phyloP scores from a whole-genome alignment of 2,888 invertebrate species.

The Ligdia adustata region DNA sequence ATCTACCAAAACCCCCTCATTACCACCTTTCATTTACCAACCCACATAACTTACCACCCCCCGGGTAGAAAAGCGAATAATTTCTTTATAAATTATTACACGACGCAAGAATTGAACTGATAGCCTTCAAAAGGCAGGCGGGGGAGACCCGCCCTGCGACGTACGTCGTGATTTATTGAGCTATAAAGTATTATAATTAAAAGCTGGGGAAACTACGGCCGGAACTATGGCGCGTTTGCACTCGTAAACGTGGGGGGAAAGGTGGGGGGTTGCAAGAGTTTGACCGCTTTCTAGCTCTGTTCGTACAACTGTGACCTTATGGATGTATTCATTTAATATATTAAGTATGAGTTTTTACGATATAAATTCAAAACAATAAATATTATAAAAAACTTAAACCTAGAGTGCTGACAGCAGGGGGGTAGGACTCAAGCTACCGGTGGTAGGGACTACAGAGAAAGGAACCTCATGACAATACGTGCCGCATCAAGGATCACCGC shows the following conservation, averaged over 20 bases:
- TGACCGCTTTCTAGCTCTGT: slow-evolving; percentile 4
- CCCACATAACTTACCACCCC: slow-evolving; percentile 41
- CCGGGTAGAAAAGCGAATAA: slow-evolving; percentile 82
- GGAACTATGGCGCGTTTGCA: slow-evolving; percentile 68
- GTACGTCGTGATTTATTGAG: slow-evolving; percentile 87
- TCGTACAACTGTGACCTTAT: too few relatives aligned
- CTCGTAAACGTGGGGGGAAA: slow-evolving; percentile 45
- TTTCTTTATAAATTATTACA: slow-evolving; percentile 88
- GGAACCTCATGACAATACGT: too few relatives aligned
- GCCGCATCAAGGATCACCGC: too few relatives aligned
- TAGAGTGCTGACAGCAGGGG: too few relatives aligned
- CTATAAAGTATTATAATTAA: slow-evolving; percentile 93
- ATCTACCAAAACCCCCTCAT: slow-evolving; percentile 19
- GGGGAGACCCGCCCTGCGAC: slow-evolving; percentile 63
- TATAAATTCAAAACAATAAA: too few relatives aligned
- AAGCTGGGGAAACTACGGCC: slow-evolving; percentile 83
- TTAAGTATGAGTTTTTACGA: too few relatives aligned
- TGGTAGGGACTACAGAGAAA: too few relatives aligned
- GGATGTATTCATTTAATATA: too few relatives aligned
- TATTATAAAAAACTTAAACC: too few relatives aligned
- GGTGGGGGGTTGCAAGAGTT: slow-evolving; percentile 15
- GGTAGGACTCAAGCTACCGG: too few relatives aligned
- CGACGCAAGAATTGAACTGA: slow-evolving; percentile 87
- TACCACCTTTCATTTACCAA: slow-evolving; percentile 24
- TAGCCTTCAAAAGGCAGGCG: slow-evolving; percentile 82